Base-by-base conservation (phyloP, 2,797 vertebrate species). In the Lagocephalus sceleratus region DNA sequence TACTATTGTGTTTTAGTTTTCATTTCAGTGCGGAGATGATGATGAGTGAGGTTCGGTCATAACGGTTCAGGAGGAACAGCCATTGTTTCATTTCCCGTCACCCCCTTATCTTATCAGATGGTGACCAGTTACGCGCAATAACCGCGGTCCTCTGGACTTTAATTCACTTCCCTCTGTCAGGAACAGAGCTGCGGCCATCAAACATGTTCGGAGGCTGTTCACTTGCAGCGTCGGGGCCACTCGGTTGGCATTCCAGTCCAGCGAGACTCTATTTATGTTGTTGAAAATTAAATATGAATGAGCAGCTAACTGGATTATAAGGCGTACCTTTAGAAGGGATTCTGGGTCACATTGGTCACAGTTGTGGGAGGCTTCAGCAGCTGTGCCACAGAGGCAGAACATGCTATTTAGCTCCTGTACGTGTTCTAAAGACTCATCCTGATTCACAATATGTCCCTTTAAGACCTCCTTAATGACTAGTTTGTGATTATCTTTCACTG, bases 281-380 rank as follows among this genome's bases (percentile, higher is more conserved):
- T 16, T 7, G 2, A 49, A 5, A 9, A 6, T 60, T 58, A 55
- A 68, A 69, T 29, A 32, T 44, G 54, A 25, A 63, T 62, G 62
- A 67, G 23, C 42, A 32, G 16, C 57, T 77, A 62, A 80, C 68
- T 35, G 20, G 65, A 75, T 83, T 73, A 75, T 2, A 53, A 57
- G 22, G 41, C 20, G 45, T 41, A 10, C 69, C 65, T 66, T 67
- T 54, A 67, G 61, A 54, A 52, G 41, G 39, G 66, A 79, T 76
- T 75, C 64, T 67, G 65, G 76, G 66, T 81, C 76, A 77, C 63
- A 63, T 68, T 65, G 54, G 68, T 73, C 57, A 70, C 63, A 70
- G 62, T 21, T 22, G 60, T 56, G 51, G 48, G 60, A 61, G 60
- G 47, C 54, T 49, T 17, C 54, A 64, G 49, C 47, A 51, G 51